Conservation (phyloP, 2,113 vertebrate genomes). For the Alouatta palliata region DNA sequence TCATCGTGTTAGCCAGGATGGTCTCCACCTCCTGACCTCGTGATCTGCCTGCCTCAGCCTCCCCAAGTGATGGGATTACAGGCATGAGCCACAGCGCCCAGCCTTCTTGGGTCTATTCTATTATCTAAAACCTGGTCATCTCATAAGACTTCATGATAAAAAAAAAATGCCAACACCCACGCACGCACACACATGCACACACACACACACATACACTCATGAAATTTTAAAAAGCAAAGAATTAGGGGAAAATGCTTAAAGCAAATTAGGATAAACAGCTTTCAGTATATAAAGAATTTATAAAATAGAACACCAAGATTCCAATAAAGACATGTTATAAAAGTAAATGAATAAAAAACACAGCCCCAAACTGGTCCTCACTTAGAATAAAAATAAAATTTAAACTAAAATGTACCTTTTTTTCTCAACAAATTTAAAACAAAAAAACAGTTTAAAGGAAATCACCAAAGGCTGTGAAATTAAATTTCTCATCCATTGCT, state of each 20-base stretch:
- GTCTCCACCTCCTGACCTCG: no score
- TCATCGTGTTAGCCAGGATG: no score
- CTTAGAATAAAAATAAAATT: slow-evolving; percentile 27
- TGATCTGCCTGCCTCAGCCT: no score
- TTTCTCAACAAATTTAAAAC: not conserved
- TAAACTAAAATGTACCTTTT: slow-evolving; percentile 24
- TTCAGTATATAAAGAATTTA: not conserved
- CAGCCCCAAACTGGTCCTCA: not conserved
- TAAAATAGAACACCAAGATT: not conserved
- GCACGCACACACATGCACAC: not conserved
- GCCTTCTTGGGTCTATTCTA: not conserved
- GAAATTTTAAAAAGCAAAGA: not conserved
- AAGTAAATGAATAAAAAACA: not conserved
- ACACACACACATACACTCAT: rapidly evolving
- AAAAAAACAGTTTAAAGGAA: not conserved
- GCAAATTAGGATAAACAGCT: slow-evolving; percentile 33
- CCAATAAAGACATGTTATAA: slow-evolving; percentile 7
- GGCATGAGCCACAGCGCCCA: no score
- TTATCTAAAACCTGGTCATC: not conserved
- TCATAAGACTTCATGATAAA: not conserved
- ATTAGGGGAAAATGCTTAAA: not conserved
- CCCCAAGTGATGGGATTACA: no score
- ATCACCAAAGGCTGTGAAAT: slow-evolving; percentile 38
- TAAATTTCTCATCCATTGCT: not conserved
- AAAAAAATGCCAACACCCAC: not conserved